Base-by-base conservation (phyloP, 2,888 invertebrate species). In the Cactoblastis cactorum region DNA sequence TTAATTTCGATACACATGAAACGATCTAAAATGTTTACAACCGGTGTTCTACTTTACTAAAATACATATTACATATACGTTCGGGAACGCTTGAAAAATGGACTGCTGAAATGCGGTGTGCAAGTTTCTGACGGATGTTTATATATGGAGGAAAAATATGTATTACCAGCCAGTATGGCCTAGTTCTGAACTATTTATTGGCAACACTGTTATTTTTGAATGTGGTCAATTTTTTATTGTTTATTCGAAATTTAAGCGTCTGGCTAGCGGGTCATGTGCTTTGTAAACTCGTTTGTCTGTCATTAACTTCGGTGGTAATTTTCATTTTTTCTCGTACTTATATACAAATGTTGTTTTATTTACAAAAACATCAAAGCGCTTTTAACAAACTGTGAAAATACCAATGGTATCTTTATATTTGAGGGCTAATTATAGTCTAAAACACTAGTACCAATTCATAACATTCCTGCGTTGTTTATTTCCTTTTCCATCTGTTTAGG, bases 1-100 rank as follows among this genome's bases (percentile, higher is more conserved):
- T 11, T 41, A 35, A 39, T 51, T 18, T 65, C 62, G 68, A 73
- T 69, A 68, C 64, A 69, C 65, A 68, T 69, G 63, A 63, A 61
- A 61, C 65, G 62, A 67, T 43, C 24, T 11, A 63, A 67, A 65
- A 74, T 82, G 81, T 82, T 83, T 80, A 83, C 69, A 74, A 66
- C 57, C 63, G 53, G 58, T 67, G 80, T 57, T 75, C 83, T 72
- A 83, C 76, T 78, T 83, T 75, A 81, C 82, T 52, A 69, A 83
- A 80, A 81, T 80, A 83, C 66, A 8, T 24, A 34, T 34, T n/a
- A n/a, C n/a, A 12, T 34, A 34, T 17, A 69, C 74, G 69, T 64
- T 61, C 66, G 61, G 68, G 70, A 69, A 75, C 68, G 68, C 55
- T 69, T 77, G 75, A 82, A 82, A 83, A 83, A 82, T 79, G 71